Percentiles rank a stretch among this genome's conserved stretches.
phyloP scores from a whole-genome alignment of 2,113 vertebrate species.

The Corythaixoides concolor region DNA sequence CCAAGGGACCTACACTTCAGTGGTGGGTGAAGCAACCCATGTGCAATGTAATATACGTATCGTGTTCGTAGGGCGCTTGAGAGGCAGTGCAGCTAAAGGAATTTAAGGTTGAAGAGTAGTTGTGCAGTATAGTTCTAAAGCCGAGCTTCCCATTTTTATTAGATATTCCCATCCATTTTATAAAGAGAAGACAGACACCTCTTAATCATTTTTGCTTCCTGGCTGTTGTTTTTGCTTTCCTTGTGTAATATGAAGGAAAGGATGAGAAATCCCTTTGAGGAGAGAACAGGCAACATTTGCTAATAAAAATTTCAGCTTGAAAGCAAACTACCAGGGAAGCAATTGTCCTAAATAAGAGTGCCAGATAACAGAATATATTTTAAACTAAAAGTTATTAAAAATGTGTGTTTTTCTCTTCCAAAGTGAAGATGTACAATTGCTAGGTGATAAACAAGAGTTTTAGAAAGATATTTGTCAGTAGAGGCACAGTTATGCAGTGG shows the following conservation, averaged over 20 bases:
- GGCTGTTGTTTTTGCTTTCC: neutral
- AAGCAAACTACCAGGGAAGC: neutral
- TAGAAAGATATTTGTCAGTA: neutral
- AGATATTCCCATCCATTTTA: neutral
- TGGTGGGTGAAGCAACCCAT: neutral
- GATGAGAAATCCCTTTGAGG: neutral
- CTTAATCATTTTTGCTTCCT: neutral
- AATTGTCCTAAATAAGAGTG: neutral
- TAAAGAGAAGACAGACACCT: neutral
- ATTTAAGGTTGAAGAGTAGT: neutral
- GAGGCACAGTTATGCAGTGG: neutral
- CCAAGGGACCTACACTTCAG: neutral
- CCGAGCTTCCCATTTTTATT: neutral
- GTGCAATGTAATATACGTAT: fast-evolving
- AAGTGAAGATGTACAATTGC: neutral
- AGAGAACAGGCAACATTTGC: neutral
- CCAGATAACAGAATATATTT: neutral
- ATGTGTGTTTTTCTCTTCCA: neutral
- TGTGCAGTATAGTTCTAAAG: neutral
- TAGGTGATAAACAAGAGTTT: neutral
- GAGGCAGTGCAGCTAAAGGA: neutral
- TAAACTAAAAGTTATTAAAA: neutral
- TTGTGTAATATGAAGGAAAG: neutral
- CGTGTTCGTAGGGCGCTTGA: neutral
- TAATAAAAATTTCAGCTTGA: neutral